Base-by-base conservation (phyloP, 2,113 vertebrate species). In the Oreochromis tanganicae region DNA sequence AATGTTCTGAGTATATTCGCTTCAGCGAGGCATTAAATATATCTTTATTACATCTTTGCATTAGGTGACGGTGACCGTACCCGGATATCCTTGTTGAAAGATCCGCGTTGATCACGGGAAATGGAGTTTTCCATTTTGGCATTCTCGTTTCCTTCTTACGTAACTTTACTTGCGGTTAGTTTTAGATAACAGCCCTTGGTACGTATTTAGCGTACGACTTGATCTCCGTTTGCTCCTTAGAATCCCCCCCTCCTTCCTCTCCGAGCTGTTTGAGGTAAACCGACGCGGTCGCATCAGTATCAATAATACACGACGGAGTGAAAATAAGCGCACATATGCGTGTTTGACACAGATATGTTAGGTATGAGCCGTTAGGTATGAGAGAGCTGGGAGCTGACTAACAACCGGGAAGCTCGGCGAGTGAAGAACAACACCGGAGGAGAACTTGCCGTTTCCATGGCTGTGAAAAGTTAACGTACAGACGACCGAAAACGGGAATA, bases 391-490 rank as follows among this genome's bases (percentile, higher is more conserved):
- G 71, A 87, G 89, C 92, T 91, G 68, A 87, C 10, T 91, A 71
- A 82, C 9, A 71, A 32, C 59, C 5, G 88, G 80, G 57, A 63
- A 63, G 87, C 71, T 78, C 41, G 85, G 56, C 36, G 79, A 88
- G 88, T 36, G 57, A 89, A 90, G 86, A 87, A 16, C 59, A 75
- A 88, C 81, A 86, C 85, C 63, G 34, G 68, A 90, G 80, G 73
- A 85, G 85, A 94, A 96, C 91, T 93, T 94, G 59, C 79, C 91
- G 82, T 94, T 84, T 94, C 86, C 38, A 95, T 95, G 92, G 92
- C 90, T 92, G 90, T 79, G 89, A 93, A 96, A 96, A 96, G 96
- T 96, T 96, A 93, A 93, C 91, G 43, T 86, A 73, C 43, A 68
- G 82, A 73, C 89, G 86, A 84, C 63, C 17, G 89, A 85, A 88